Percentiles rank a stretch among this genome's conserved stretches.
These are phyloP conservation scores for Boloria selene DNA, from an alignment of 2,888 invertebrate species.

Conservation along the genomic window DNA sequence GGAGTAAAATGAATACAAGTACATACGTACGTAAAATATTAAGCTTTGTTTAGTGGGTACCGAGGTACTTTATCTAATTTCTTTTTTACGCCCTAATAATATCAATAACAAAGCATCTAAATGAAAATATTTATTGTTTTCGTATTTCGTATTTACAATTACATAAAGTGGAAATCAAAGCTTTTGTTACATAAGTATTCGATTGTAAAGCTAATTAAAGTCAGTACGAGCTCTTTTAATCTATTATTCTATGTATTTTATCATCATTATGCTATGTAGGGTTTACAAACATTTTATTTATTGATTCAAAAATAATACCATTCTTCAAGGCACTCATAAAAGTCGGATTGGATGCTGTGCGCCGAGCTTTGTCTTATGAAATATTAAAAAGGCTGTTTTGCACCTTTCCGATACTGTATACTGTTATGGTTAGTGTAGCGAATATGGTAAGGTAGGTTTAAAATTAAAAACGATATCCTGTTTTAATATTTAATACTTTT, in stretches of 20 bases:
- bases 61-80: neutral
- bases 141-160: constrained; percentile 4
- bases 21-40: neutral
- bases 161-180: constrained; percentile 13
- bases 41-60: neutral
- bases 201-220: constrained; percentile 7
- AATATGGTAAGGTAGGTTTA: constrained; percentile 30
- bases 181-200: constrained; percentile 9
- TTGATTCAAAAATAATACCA: constrained; percentile 14
- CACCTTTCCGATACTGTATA: constrained; percentile 16
- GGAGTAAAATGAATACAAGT: too few species aligned
- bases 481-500: constrained; percentile 20
- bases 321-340: constrained; percentile 26
- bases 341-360: constrained; percentile 26
- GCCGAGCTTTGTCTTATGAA: constrained; percentile 28
- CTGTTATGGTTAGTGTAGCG: constrained; percentile 5
- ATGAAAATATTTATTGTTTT: neutral
- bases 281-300: constrained; percentile 1
- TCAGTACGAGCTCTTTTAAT: constrained; percentile 8
- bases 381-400: constrained; percentile 30
- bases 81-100: too few species aligned
- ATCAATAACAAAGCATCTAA: too few species aligned
- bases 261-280: neutral
- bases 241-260: constrained; percentile 4
- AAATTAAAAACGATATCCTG: constrained; percentile 38